Evolutionary conservation across 2,113 vertebrate genomes (phyloP), one percentile per base, ranked within the genome.

Genomic region (Hyaena hyaena): DNA sequence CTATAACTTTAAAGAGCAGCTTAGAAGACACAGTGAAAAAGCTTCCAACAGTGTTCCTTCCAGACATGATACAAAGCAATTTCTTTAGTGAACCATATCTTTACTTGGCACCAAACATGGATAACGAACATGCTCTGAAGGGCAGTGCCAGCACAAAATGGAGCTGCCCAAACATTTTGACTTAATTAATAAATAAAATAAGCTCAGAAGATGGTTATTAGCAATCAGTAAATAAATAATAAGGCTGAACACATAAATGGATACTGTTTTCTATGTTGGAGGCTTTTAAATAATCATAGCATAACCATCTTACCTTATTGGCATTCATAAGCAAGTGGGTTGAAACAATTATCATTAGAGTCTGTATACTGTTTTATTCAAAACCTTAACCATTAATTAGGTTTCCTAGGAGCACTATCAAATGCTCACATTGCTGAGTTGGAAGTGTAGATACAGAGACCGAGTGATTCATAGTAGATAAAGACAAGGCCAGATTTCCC

Each of bases 111-210:
- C 19, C 21, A 86, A 23, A 39, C 16, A 26, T 33, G 39, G 61
- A 85, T 95, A 96, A 92, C n/a, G 55, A 77, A 73, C 33, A 48
- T 88, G 76, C 74, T 80, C 50, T 80, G 35, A 88, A 93, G 16
- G 9, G 55, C 48, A 2, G 21, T 53, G 31, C 16, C 50, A 53
- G 33, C 24, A 55, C 45, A 94, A 94, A 88, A 80, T 83, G 48
- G 45, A 92, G 61, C 55, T 68, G n/a, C 66, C 19, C 45, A 53
- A 89, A 65, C 21, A 79, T 76, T 95, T 71, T 76, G 12, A 71
- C 50, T 97, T 95, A 43, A 93, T 95, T 88, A 93, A 48, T 94
- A 74, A 69, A 85, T 33, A 23, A 97, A 90, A 81, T 73, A 19
- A 93, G 39, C 50, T 77, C 19, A 85, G n/a, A 77, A 76, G 83